Evolutionary conservation across 2,888 invertebrate species (phyloP), one percentile per base, ranked within the genome.

Genomic region (Drosophila koepferae): DNA sequence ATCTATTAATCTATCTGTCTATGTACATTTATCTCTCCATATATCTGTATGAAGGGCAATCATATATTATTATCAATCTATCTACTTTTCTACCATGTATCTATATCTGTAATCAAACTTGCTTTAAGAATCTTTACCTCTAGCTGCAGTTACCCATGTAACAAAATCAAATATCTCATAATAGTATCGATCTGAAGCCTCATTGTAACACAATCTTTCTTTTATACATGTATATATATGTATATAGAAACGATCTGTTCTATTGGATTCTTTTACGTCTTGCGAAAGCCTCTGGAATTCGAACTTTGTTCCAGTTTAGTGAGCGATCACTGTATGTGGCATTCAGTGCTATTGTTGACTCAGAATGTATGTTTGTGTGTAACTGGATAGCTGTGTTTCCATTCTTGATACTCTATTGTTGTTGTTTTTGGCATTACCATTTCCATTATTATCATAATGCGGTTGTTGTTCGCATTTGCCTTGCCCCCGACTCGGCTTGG

Each of bases 371-470:
- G 41, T 31, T 18, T 46, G 51, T 44, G 55, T 68, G 68, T 67
- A 71, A 77, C 62, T 77, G 75, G 72, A 77, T 78, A 78, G 71
- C 74, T 62, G 54, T 31, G 55, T 63, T 74, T 36, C 49, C 56
- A 72, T 78, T 66, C 71, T 63, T 56, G 53, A 62, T 68, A 63
- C 48, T 34, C 56, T 36, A 23, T 34, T 59, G 54, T 46, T 34
- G 38, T 49, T 58, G 31, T 46, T 48, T 62, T 53, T 82, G 66
- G 44, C 71, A 81, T 82, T 79, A 81, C 62, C 88, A 85, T 81
- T 87, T 75, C 71, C 83, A 88, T 81, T 85, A 88, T 85, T 86
- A 85, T 85, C 86, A 81, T 85, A 88, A 86, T 88, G 86, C 66
- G 87, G 70, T 66, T 79, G 80, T 78, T 65, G 55, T 67, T 63